phyloP scores from a whole-genome alignment of 2,888 invertebrate species.

The Trichacis sp. region DNA sequence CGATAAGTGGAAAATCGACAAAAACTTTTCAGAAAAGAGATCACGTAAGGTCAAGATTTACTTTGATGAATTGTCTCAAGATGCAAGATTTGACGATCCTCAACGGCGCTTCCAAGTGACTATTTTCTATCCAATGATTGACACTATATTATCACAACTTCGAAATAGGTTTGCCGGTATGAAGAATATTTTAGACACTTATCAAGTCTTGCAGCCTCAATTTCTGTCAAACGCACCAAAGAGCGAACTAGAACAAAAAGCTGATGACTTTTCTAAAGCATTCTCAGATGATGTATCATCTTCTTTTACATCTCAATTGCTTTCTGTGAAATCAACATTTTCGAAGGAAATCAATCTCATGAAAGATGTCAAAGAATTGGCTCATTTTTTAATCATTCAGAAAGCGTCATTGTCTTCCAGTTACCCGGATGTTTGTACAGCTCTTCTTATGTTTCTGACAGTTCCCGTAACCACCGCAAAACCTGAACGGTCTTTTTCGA shows the following conservation, averaged over 20 bases:
- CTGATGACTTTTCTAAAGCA: background rate
- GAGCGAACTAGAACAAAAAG: background rate
- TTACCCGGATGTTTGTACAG: constrained; percentile 8
- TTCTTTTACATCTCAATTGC: background rate
- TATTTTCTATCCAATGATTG: background rate
- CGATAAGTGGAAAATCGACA: too few species aligned
- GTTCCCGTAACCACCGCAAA: constrained; percentile 21
- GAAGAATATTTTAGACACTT: background rate
- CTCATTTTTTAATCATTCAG: too few species aligned
- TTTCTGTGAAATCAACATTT: background rate
- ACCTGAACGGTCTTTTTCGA: constrained; percentile 20
- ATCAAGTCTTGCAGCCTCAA: background rate
- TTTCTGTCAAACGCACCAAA: background rate
- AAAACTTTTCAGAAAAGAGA: too few species aligned
- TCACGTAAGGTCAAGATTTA: too few species aligned
- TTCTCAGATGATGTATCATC: background rate
- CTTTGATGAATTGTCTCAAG: too few species aligned
- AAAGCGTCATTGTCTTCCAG: constrained; percentile 3
- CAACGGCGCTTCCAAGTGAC: background rate
- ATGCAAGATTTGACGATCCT: background rate
- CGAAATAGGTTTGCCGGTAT: background rate
- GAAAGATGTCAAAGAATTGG: background rate
- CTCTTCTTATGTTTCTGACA: too few species aligned
- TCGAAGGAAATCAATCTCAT: too few species aligned
- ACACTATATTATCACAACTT: background rate